Base-by-base conservation (phyloP, 2,888 invertebrate species). In the Cheilosia impressa region DNA sequence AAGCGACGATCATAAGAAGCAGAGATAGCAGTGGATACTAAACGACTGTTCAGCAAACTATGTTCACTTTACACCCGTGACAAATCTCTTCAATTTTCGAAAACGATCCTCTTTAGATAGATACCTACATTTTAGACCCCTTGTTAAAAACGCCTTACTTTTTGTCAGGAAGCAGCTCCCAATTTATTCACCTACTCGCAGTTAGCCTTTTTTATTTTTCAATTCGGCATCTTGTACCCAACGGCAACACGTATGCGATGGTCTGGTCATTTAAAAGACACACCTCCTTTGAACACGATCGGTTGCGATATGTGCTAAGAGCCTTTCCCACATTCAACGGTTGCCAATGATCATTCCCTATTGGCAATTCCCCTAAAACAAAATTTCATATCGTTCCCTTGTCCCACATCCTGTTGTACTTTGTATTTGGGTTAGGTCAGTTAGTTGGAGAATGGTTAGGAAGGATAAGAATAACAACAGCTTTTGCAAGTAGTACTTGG, bases 221-320 rank as follows among this genome's bases (percentile, higher is more conserved):
- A 0, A 38, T 38, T 10, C 3, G 13, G 2, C 38, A 10, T 38
- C 38, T 38, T 13, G 10, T 38, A 13, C 6, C 6, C 15, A 38
- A 41, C 10, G 60, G 60, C 60, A 60, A 45, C 27, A 27, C 43
- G 27, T 24, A 2, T 60, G 9, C 7, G n/a, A 9, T 6, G n/a
- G n/a, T 7, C 2, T 2, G n/a, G 6, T 9, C 0, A 47, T 43
- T 41, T 60, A 7, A 9, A 19, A 15, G 22, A 34, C 43, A 57
- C 31, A 45, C 34, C 27, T 31, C 24, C 57, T 69, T 69, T 31
- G 45, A 69, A 47, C 17, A 43, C 45, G 57, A 45, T 57, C 1
- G 68, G 68, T 69, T 69, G 19, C 3, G 17, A 17, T 15, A 69
- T 22, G 0, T 13, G 41, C 43, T 69, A 69, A 45, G n/a, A 66